Conservation (phyloP, 2,888 invertebrate genomes). For the Hydropsyche betteni region DNA sequence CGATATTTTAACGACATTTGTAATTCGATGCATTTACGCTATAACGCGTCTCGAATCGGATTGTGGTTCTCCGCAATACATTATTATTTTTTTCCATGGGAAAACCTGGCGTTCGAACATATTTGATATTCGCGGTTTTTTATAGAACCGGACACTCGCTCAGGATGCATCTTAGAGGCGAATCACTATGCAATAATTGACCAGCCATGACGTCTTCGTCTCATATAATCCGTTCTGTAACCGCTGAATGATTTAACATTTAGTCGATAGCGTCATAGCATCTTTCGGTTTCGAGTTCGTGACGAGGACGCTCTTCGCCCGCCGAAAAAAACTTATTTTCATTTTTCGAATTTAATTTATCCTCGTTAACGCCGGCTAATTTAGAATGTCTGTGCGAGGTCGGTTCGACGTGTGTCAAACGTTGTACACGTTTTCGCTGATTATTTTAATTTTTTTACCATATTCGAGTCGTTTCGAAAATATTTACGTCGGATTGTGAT, state of each 20-base stretch:
- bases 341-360: background rate
- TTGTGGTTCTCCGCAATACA: background rate
- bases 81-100: constrained; percentile 8
- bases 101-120: background rate
- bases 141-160: background rate
- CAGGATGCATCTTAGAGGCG: background rate
- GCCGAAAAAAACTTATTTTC: background rate
- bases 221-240: background rate
- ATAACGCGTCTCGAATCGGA: no score
- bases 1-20: no score
- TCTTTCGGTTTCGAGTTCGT: background rate
- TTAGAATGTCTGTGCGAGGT: no score
- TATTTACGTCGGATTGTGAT: no score
- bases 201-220: background rate
- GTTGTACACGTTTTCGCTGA: no score
- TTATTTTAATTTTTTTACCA: no score
- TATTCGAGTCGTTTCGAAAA: no score
- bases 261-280: constrained; percentile 21
- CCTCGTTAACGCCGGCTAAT: constrained; percentile 8
- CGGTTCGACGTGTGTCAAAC: no score
- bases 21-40: no score
- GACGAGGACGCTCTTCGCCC: background rate
- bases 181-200: background rate
- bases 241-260: constrained; percentile 23
- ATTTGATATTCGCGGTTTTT: no score